These are phyloP conservation scores for Melieria crassipennis DNA, from an alignment of 2,888 invertebrate species.

Conservation along the genomic window DNA sequence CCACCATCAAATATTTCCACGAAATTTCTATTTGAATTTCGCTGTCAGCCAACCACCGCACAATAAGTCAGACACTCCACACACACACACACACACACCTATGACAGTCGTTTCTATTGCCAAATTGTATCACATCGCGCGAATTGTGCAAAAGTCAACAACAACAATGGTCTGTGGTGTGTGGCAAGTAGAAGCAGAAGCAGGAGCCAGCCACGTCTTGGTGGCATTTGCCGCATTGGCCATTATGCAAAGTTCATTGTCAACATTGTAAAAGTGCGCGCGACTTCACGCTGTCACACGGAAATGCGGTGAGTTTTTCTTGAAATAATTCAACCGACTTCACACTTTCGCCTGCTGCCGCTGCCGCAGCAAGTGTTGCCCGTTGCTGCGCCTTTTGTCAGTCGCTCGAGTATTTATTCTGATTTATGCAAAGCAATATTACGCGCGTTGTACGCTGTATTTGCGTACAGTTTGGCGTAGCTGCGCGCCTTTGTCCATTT, in stretches of 20 bases:
- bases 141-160: too few relatives aligned
- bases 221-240: not conserved
- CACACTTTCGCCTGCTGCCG: too few relatives aligned
- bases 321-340: not conserved
- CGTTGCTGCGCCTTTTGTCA: too few relatives aligned
- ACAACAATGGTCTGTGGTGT: too few relatives aligned
- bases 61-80: not conserved
- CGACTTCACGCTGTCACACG: not conserved
- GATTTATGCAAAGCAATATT: conserved; percentile 10
- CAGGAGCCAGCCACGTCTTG: too few relatives aligned
- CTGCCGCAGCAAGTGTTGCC: too few relatives aligned
- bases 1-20: too few relatives aligned
- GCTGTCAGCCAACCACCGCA: not conserved
- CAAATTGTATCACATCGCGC: too few relatives aligned
- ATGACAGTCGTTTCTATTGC: too few relatives aligned
- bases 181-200: too few relatives aligned
- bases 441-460: not conserved
- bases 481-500: not conserved
- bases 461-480: not conserved
- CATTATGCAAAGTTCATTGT: conserved; percentile 24
- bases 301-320: conserved; percentile 1
- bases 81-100: not conserved
- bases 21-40: too few relatives aligned
- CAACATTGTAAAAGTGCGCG: conserved; percentile 5
- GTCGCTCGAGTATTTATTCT: not conserved